phyloP scores from a whole-genome alignment of 2,888 invertebrate genomes.

The Gymnocheta viridis region DNA sequence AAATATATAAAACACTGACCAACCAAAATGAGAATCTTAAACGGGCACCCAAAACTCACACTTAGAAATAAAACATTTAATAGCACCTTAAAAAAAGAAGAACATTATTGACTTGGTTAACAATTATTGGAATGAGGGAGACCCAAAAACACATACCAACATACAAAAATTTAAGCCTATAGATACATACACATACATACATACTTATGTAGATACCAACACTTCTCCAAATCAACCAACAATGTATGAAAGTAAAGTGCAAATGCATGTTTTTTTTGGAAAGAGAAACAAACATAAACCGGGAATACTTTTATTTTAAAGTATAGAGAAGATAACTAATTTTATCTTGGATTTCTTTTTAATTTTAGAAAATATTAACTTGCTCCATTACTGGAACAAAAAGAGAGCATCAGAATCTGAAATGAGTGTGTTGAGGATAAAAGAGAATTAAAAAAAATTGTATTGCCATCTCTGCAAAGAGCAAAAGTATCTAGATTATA shows the following conservation, averaged over 20 bases:
- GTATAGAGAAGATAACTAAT: conserved; percentile 35
- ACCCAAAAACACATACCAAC: background rate
- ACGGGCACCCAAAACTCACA: conserved; percentile 13
- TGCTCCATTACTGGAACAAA: background rate
- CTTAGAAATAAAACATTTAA: conserved; percentile 5
- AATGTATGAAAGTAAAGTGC: conserved; percentile 44
- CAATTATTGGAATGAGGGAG: conserved; percentile 32
- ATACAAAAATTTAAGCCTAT: background rate
- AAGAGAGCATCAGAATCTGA: background rate
- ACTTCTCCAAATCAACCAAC: background rate
- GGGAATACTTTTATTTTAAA: conserved; percentile 31
- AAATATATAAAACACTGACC: conserved; percentile 5
- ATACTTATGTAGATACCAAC: conserved; percentile 8
- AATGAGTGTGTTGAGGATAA: background rate
- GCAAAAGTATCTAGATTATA: no score
- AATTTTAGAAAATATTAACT: conserved; percentile 20
- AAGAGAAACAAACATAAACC: conserved; percentile 9
- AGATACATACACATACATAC: background rate
- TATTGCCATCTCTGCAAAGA: background rate
- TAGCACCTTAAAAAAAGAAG: conserved; percentile 31
- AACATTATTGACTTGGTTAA: conserved; percentile 41
- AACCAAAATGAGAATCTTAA: conserved; percentile 19
- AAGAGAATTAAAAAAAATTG: background rate
- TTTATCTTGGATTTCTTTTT: conserved; percentile 3
- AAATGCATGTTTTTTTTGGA: conserved; percentile 40